A percentile compares a stretch with the other conserved stretches of the same genome.
These are phyloP conservation scores for Phaedon cochleariae DNA, from an alignment of 2,888 invertebrate species.

Conservation along the genomic window DNA sequence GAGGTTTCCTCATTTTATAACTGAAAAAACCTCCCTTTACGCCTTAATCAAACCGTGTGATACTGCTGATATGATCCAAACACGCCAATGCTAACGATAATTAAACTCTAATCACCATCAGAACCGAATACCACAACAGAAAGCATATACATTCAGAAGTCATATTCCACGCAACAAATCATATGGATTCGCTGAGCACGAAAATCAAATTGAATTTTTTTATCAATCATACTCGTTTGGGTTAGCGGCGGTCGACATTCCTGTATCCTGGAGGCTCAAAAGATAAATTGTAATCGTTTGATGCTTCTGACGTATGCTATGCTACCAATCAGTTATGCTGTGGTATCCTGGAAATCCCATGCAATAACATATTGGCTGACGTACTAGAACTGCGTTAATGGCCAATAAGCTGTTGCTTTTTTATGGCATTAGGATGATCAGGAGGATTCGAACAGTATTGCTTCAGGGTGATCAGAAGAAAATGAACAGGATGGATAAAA, in stretches of 20 bases:
- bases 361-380: background rate
- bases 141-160: constrained; percentile 29
- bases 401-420: too few relatives aligned
- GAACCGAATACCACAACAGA: constrained; percentile 19
- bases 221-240: too few relatives aligned
- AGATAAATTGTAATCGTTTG: background rate
- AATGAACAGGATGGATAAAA: too few relatives aligned
- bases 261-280: background rate
- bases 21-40: too few relatives aligned
- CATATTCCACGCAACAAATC: constrained; percentile 28
- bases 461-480: too few relatives aligned
- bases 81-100: constrained; percentile 14
- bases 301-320: background rate
- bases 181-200: constrained; percentile 6
- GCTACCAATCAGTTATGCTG: background rate
- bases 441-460: too few relatives aligned
- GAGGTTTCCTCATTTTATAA: too few relatives aligned
- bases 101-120: constrained; percentile 28
- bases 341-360: background rate
- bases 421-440: too few relatives aligned
- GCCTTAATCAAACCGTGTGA: background rate
- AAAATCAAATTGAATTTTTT: constrained; percentile 9
- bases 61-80: constrained; percentile 5
- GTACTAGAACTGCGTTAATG: background rate
- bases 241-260: too few relatives aligned